Base-by-base conservation (phyloP, 2,113 vertebrate species). In the Lasiurus borealis region DNA sequence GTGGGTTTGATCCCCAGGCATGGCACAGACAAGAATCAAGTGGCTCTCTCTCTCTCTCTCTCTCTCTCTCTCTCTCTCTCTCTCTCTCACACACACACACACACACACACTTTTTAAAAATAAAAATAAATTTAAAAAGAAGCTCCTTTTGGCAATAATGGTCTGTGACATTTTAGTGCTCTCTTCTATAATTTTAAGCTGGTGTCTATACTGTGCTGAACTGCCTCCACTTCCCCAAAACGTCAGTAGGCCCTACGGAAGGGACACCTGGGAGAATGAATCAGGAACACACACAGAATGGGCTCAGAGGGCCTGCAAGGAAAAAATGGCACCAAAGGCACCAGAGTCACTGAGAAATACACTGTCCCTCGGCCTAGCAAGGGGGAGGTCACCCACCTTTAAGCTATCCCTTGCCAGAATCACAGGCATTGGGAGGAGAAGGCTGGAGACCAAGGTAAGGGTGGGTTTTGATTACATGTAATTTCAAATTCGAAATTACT, bases 361-460 rank as follows among this genome's bases (percentile, higher is more conserved):
- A 62, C 64, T 19, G 4, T 81, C 50, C 40, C 48, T 54, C 50
- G 12, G 62, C n/a, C n/a, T 34, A 10, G 4, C 76, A 59, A 57
- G 31, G 10, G 54, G n/a, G 2, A 23, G 3, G 5, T 21, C 2
- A 1, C 18, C 27, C 36, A 44, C 8, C 11, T 8, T 16, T n/a
- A 21, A 6, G 21, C 40, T 0, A 31, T 10, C 27, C 68, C 40
- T 90, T 59, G 68, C 50, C 23, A 64, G 76, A 57, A 82, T 75
- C 57, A 34, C 59, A 90, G 27, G n/a, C 62, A 82, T 25, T 44
- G 44, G 3, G 48, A 16, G 31, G 3, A 73, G 36, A 76, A 0
- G 8, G 14, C 19, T 76, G 6, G 59, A 83, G 10, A 72, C 50
- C 62, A 46, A 88, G 19, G 52, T 50, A 77, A 88, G 40, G 66